Evolutionary conservation across 2,113 vertebrate species (phyloP).

Genomic region (Tricholaema leucomelas): DNA sequence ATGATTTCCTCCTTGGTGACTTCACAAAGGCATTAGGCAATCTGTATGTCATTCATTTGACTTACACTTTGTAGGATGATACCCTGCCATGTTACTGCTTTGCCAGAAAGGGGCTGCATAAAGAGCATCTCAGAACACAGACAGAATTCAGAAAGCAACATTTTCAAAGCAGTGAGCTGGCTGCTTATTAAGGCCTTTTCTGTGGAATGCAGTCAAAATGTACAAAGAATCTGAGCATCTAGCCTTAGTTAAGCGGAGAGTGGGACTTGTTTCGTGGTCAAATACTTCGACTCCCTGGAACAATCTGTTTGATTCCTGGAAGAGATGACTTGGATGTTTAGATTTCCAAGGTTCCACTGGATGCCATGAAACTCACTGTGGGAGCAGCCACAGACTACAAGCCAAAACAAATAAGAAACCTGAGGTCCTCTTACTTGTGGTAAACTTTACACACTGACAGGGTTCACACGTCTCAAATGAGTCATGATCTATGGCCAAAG

Average conservation of each 20-base stretch:
- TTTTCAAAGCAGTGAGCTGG: constrained; percentile 37
- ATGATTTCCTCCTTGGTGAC: neutral
- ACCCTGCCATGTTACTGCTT: neutral
- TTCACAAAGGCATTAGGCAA: neutral
- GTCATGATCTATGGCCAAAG: constrained; percentile 25
- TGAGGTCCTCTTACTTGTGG: constrained; percentile 29
- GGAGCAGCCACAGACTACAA: neutral
- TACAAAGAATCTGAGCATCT: constrained; percentile 19
- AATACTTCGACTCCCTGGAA: constrained; percentile 56
- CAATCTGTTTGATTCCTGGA: constrained; percentile 62
- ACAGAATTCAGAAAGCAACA: neutral
- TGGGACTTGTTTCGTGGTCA: constrained; percentile 45
- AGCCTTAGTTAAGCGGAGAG: constrained; percentile 36
- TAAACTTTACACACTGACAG: constrained; percentile 27
- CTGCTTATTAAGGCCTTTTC: neutral
- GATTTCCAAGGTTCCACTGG: constrained; percentile 60
- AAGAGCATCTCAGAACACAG: neutral
- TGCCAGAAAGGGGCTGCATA: neutral
- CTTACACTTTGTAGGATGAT: neutral
- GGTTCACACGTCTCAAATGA: constrained; percentile 46
- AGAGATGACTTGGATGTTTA: constrained; percentile 40
- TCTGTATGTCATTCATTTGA: constrained; percentile 11
- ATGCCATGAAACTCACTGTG: neutral
- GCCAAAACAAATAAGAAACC: constrained; percentile 44
- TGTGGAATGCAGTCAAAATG: neutral